Evolutionary conservation across 2,888 invertebrate species (phyloP), one percentile per base, ranked within the genome.

Genomic region (Penaeus monodon): DNA sequence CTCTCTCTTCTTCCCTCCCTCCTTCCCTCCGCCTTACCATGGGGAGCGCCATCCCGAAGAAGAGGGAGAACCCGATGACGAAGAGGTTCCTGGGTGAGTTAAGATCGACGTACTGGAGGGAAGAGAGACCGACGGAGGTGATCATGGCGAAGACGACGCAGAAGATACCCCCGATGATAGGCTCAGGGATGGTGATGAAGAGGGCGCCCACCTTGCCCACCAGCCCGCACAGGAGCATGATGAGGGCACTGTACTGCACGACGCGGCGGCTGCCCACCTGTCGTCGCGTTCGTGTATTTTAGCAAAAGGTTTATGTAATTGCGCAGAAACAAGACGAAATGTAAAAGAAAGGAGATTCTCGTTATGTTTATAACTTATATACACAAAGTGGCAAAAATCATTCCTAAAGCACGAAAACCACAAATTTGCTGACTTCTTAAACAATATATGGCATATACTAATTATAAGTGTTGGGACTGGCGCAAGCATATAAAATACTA

Each of bases 1-100:
- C 24, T 8, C 33, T 4, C 7, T 24, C n/a, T 0, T 49, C 17
- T 8, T 24, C 24, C 84, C 73, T 63, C 85, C 94, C 3, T 57
- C 17, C 17, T 1, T 44, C 44, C 49, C 8, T 68, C n/a, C 20
- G 8, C 24, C 88, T 81, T 57, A 90, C 94, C 93, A 97, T 85
- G 20, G 90, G 88, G 1, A 90, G 27, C 14, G 83, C 88, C 33
- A 90, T 92, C 6, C 97, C 97, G 91, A 97, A 95, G 93, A 97
- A 97, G 88, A 97, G 93, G 4, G 97, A 96, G 91, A 97, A 95
- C 29, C 98, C 98, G 64, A 98, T 94, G 90, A 98, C 96, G 92
- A 97, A 97, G 74, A 98, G 94, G 93, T 98, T 98, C 84, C 98
- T 93, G 0, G 97, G 94, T 49, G 96, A 96, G 92, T 96, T 95